These are phyloP conservation scores for Pantherophis alleghaniensis DNA, from an alignment of 2,797 vertebrate genomes.

Conservation along the genomic window DNA sequence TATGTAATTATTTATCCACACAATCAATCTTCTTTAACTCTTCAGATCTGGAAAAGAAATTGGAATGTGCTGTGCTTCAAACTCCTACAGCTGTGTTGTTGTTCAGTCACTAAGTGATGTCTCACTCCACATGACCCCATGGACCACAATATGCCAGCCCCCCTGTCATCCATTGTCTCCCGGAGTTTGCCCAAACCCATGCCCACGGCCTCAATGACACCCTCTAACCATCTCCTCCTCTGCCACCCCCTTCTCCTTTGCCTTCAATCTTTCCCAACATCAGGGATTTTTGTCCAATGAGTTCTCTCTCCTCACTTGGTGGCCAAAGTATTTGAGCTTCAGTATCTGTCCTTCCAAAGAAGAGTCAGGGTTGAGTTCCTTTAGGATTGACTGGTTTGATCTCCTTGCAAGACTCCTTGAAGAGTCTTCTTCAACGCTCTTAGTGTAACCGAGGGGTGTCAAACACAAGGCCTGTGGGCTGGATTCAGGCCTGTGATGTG, in stretches of 20 bases:
- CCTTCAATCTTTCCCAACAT: not conserved
- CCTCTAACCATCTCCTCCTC: not conserved
- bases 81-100: not conserved
- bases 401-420: not conserved
- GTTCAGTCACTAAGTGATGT: not conserved
- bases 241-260: not conserved
- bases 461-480: too few relatives aligned
- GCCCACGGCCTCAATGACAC: not conserved
- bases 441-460: not conserved
- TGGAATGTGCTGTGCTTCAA: not conserved
- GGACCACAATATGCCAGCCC: not conserved
- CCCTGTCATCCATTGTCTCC: not conserved
- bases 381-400: not conserved
- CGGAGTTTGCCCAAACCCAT: not conserved
- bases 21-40: not conserved
- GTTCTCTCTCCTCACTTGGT: not conserved
- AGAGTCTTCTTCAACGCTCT: not conserved
- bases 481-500: too few relatives aligned
- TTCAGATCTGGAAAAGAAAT: not conserved
- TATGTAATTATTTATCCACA: not conserved
- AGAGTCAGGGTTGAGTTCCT: too few relatives aligned
- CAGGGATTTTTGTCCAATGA: not conserved
- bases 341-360: not conserved
- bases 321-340: not conserved
- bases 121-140: not conserved